Conservation (phyloP, 2,888 invertebrate species). For the Nycteola revayana region DNA sequence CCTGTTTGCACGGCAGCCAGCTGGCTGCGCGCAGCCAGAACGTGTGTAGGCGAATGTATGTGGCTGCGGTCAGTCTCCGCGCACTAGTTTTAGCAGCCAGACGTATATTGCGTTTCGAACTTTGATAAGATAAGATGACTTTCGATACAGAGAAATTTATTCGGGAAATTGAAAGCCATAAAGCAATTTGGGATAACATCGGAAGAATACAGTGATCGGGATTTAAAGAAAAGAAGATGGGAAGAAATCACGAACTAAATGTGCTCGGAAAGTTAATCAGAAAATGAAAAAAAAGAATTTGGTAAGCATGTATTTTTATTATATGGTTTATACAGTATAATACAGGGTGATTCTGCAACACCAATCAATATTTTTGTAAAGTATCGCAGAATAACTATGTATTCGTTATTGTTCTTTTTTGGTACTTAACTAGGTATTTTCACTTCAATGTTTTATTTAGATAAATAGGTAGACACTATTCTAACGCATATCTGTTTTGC, state of each 20-base stretch:
- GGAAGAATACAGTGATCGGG: slow-evolving; percentile 29
- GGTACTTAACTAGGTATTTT: slow-evolving; percentile 21
- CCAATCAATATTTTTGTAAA: slow-evolving; percentile 26
- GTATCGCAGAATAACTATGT: slow-evolving; percentile 23
- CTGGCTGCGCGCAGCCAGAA: neutral
- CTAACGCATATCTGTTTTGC: slow-evolving; percentile 25
- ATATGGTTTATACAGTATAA: slow-evolving; percentile 21
- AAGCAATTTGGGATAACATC: slow-evolving; percentile 28
- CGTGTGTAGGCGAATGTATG: slow-evolving; percentile 11
- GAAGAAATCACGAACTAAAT: slow-evolving; percentile 29
- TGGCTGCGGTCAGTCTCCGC: slow-evolving; percentile 13
- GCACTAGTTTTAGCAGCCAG: slow-evolving; percentile 25
- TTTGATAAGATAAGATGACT: slow-evolving; percentile 16
- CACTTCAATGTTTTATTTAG: slow-evolving; percentile 24
- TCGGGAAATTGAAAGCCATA: slow-evolving; percentile 29
- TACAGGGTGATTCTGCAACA: slow-evolving; percentile 19
- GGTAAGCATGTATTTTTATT: slow-evolving; percentile 31
- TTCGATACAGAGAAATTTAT: slow-evolving; percentile 31
- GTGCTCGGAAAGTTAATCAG: slow-evolving; percentile 26
- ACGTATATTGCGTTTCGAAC: slow-evolving; percentile 23
- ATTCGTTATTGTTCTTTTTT: slow-evolving; percentile 25
- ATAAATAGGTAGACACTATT: slow-evolving; percentile 25
- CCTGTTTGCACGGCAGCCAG: no score
- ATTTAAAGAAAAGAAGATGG: slow-evolving; percentile 32
- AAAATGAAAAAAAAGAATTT: slow-evolving; percentile 28